phyloP scores from a whole-genome alignment of 2,797 vertebrate species.

The Merluccius polli region DNA sequence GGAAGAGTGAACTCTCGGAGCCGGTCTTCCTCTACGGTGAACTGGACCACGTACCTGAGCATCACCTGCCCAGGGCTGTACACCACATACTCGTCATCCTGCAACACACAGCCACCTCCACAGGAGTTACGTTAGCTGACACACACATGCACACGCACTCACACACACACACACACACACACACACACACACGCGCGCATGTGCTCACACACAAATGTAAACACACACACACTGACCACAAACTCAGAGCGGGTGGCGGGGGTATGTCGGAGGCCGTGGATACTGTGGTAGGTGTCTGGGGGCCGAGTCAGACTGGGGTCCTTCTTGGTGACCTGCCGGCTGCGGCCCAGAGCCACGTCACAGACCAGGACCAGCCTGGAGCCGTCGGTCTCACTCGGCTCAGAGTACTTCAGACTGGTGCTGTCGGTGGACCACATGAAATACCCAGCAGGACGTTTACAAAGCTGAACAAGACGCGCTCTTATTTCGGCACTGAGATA shows the following conservation, averaged over 20 bases:
- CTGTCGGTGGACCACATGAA: constrained; percentile 48
- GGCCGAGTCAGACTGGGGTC: constrained; percentile 67
- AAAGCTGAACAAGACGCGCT: neutral
- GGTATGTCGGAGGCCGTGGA: constrained; percentile 68
- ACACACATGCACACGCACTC: neutral
- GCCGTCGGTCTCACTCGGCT: constrained; percentile 67
- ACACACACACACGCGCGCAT: neutral
- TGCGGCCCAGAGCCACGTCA: constrained; percentile 79
- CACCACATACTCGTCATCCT: constrained; percentile 87
- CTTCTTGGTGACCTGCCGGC: constrained; percentile 54
- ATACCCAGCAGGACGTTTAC: neutral
- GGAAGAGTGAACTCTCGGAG: constrained; percentile 70
- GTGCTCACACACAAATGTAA: neutral
- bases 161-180: neutral
- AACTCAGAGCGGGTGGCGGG: constrained; percentile 66
- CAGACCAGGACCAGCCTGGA: constrained; percentile 76
- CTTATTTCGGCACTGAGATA: neutral
- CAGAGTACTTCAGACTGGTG: constrained; percentile 77
- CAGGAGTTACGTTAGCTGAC: neutral
- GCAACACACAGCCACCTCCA: constrained; percentile 7
- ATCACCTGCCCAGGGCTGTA: constrained; percentile 81
- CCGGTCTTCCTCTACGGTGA: constrained; percentile 67
- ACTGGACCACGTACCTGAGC: constrained; percentile 81
- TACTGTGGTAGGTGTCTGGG: constrained; percentile 75
- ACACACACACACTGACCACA: constrained; percentile 61